A percentile compares a stretch with the other conserved stretches of the same genome.
Conservation (phyloP, 2,888 invertebrate species). For the Cabera pusaria region DNA sequence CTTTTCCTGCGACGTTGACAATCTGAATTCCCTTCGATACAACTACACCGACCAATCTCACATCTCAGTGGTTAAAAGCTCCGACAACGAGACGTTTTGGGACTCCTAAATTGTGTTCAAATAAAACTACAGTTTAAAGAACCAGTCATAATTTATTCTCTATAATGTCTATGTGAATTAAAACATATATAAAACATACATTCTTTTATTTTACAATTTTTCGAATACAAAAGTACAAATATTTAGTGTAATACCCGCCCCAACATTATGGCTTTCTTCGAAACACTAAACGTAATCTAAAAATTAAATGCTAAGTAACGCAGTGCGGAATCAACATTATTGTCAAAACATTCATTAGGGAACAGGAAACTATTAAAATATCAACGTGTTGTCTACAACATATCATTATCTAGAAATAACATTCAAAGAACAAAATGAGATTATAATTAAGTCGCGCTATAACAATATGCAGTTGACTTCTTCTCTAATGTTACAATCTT, state of each 20-base stretch:
- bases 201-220: slow-evolving; percentile 49
- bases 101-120: slow-evolving; percentile 41
- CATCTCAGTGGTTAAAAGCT: slow-evolving; percentile 54
- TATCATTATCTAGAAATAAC: slow-evolving; percentile 16
- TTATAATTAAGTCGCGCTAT: slow-evolving; percentile 7
- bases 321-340: slow-evolving; percentile 48
- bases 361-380: too few species aligned
- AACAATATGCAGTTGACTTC: slow-evolving; percentile 5
- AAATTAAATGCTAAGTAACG: slow-evolving; percentile 60
- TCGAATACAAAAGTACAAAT: slow-evolving; percentile 79
- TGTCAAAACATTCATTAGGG: too few species aligned
- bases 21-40: slow-evolving; percentile 51
- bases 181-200: slow-evolving; percentile 63
- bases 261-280: slow-evolving; percentile 41
- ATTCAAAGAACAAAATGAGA: slow-evolving; percentile 9
- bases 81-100: slow-evolving; percentile 68
- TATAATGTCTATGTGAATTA: slow-evolving; percentile 58
- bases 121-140: slow-evolving; percentile 29
- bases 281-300: slow-evolving; percentile 28
- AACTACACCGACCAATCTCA: slow-evolving; percentile 48
- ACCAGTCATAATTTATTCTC: slow-evolving; percentile 70
- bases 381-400: slow-evolving; percentile 19
- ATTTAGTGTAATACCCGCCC: slow-evolving; percentile 44
- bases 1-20: slow-evolving; percentile 61
- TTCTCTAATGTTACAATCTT: slow-evolving; percentile 1